phyloP scores from a whole-genome alignment of 2,797 vertebrate species.

The Xiphophorus birchmanni region DNA sequence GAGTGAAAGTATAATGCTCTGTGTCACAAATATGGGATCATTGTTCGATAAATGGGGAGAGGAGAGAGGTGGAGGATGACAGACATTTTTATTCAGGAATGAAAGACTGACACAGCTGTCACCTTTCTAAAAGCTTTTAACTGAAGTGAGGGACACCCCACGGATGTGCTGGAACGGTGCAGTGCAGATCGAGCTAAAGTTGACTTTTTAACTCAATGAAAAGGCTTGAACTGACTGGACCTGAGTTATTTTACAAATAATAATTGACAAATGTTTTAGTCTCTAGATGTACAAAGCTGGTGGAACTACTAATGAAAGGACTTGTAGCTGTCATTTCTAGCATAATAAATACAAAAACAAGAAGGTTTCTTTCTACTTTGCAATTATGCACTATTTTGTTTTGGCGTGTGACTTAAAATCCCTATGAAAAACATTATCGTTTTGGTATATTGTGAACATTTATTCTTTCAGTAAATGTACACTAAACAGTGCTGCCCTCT shows the following conservation, averaged over 20 bases:
- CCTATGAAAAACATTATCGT: neutral
- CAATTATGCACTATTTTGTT: neutral
- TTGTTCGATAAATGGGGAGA: constrained; percentile 56
- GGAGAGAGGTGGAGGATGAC: constrained; percentile 45
- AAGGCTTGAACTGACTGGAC: neutral
- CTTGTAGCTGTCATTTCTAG: neutral
- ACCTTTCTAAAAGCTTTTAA: constrained; percentile 59
- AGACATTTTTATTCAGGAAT: constrained; percentile 62
- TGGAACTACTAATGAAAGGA: neutral
- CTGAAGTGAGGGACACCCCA: neutral
- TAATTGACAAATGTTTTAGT: neutral
- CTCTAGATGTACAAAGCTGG: neutral
- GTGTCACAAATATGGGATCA: constrained; percentile 62
- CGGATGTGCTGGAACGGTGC: neutral
- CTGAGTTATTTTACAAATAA: neutral
- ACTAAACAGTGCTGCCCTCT: neutral
- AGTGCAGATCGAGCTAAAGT: neutral
- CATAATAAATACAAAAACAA: neutral
- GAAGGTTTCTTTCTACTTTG: neutral
- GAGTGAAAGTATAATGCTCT: constrained; percentile 56
- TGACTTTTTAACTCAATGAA: neutral
- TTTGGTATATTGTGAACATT: neutral
- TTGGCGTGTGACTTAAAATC: neutral
- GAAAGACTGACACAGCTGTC: constrained; percentile 61
- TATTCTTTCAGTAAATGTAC: neutral